A percentile compares a stretch with the other conserved stretches of the same genome.
phyloP scores from a whole-genome alignment of 2,797 vertebrate genomes.

The Periophthalmus magnuspinnatus region DNA sequence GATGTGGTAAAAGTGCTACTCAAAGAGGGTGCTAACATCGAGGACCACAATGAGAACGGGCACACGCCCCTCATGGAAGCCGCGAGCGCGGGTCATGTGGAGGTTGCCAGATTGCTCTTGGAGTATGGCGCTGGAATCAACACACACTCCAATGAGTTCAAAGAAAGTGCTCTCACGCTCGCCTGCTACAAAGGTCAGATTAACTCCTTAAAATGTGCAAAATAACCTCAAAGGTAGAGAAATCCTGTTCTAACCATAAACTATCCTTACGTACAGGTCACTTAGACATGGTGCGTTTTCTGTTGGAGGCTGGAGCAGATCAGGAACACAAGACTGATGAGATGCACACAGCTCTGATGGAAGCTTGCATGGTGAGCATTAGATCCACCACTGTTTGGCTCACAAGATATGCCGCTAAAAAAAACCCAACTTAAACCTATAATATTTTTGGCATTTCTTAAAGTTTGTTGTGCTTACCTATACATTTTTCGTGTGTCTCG shows the following conservation, averaged over 20 bases:
- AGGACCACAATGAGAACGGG: constrained; percentile 99
- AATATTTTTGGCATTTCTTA: neutral
- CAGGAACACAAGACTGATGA: constrained; percentile 99
- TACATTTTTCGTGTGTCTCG: constrained; percentile 74
- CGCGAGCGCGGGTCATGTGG: constrained; percentile 96
- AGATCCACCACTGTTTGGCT: constrained; percentile 44
- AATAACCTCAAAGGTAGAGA: too few relatives aligned
- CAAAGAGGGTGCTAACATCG: constrained; percentile 98
- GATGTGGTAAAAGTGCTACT: constrained; percentile 97
- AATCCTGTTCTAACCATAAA: too few relatives aligned
- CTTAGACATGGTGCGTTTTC: constrained; percentile 98
- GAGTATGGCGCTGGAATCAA: constrained; percentile 99
- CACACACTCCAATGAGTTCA: constrained; percentile 99
- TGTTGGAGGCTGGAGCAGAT: constrained; percentile 97
- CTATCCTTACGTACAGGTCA: constrained; percentile 81
- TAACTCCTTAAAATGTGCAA: too few relatives aligned
- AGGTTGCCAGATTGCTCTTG: constrained; percentile 94
- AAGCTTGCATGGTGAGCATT: constrained; percentile 96
- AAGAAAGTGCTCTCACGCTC: constrained; percentile 98
- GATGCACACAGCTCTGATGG: constrained; percentile 99
- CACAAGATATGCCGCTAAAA: neutral
- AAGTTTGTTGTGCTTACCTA: constrained; percentile 72
- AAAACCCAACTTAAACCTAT: too few relatives aligned
- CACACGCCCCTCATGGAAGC: constrained; percentile 99
- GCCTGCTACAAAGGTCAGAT: constrained; percentile 98